Evolutionary conservation across 2,113 vertebrate genomes (phyloP), one percentile per base, ranked within the genome.

Genomic region (Atherinomorus stipes): DNA sequence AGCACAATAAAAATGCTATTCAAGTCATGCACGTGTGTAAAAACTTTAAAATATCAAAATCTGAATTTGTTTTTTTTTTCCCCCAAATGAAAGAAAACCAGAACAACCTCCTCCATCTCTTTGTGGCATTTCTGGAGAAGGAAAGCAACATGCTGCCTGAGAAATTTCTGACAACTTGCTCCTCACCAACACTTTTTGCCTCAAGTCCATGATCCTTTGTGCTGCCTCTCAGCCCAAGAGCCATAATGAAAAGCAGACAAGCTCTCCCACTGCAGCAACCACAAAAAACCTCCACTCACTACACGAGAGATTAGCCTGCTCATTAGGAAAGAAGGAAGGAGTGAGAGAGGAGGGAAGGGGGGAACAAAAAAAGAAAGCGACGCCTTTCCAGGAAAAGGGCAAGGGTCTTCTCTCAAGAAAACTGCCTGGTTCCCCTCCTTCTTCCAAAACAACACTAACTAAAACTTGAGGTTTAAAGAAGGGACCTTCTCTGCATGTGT

Each of bases 221-320:
- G 76, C 70, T 38, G 62, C 74, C 53, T 66, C 80, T 74, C 67
- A 76, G 76, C 76, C 74, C 76, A 76, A 77, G 62, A 83, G 61
- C 70, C 76, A 28, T 89, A 91, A 91, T 89, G 87, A 88, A 88
- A 91, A 89, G 73, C 90, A 93, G 90, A 85, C 80, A 54, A 72
- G 81, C 83, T 75, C 86, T 83, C 72, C 85, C 71, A 66, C 80
- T 76, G 66, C 86, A 88, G 78, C 62, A 49, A 81, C 84, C 89
- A 85, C 86, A 89, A 74, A 84, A 73, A 82, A 85, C 76, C 80
- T 78, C 76, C 65, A 58, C 89, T 89, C 76, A 71, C 72, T 82
- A 64, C 83, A 87, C 77, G 76, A 85, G 81, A 89, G 90, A 91
- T 89, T 90, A 90, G 81, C 64, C 53, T 60, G 85, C 85, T 91